A percentile compares a stretch with the other conserved stretches of the same genome.
Evolutionary conservation across 2,888 invertebrate species (phyloP).

Genomic region (Eumerus sabulonum): DNA sequence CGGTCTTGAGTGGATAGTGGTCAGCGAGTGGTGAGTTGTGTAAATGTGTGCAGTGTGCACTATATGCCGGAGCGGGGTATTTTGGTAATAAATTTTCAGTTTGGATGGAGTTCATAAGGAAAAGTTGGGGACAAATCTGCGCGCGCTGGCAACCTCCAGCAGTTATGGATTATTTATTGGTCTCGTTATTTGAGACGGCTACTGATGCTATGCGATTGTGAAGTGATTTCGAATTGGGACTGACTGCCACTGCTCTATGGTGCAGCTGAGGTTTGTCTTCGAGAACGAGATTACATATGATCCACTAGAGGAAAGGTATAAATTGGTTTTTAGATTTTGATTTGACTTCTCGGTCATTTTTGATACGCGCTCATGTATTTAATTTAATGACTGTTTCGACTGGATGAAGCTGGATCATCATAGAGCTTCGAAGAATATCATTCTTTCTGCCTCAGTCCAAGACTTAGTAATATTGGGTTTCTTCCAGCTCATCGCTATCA

Average conservation of each 20-base stretch:
- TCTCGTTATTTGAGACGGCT: slow-evolving; percentile 74
- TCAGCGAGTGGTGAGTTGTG: slow-evolving; percentile 26
- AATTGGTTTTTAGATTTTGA: too few species aligned
- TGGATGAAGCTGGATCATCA: too few species aligned
- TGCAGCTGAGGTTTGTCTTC: slow-evolving; percentile 35
- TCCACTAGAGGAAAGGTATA: too few species aligned
- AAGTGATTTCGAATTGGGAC: slow-evolving; percentile 44
- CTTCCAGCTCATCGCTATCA: too few species aligned
- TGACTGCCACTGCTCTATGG: background rate
- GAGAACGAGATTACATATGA: too few species aligned
- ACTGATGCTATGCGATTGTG: slow-evolving; percentile 75
- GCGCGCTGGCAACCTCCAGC: slow-evolving; percentile 36
- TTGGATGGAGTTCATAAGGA: slow-evolving; percentile 51
- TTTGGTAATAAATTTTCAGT: slow-evolving; percentile 63
- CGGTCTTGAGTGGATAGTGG: too few species aligned
- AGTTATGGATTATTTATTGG: slow-evolving; percentile 68
- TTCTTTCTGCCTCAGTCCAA: too few species aligned
- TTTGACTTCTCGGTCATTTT: too few species aligned
- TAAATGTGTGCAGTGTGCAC: slow-evolving; percentile 26
- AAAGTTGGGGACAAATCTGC: slow-evolving; percentile 60
- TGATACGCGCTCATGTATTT: too few species aligned
- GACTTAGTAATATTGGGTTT: too few species aligned
- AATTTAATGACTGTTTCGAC: too few species aligned
- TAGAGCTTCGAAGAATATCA: too few species aligned
- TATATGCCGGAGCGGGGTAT: slow-evolving; percentile 52